Evolutionary conservation across 1,140 invertebrate genomes (phyloP).

Genomic region (Cepaea nemoralis): DNA sequence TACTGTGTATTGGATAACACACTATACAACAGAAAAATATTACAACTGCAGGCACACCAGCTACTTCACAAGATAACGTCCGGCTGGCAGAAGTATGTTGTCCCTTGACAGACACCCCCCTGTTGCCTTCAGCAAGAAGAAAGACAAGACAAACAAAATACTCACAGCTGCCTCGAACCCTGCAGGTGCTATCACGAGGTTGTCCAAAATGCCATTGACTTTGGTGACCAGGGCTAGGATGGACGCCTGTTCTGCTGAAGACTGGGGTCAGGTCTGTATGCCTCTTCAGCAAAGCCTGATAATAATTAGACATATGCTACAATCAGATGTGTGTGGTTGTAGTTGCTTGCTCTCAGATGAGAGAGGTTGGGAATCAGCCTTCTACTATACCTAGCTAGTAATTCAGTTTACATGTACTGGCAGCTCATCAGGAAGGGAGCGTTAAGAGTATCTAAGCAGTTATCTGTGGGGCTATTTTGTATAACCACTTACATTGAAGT

Average conservation of each 20-base stretch:
- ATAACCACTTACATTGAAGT: too few species aligned
- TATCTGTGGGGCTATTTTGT: too few species aligned
- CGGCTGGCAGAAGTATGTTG: too few species aligned
- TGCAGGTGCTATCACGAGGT: slow-evolving; percentile 91
- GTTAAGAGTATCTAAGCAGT: too few species aligned
- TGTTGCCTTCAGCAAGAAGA: slow-evolving; percentile 4
- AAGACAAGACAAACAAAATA: slow-evolving; percentile 59
- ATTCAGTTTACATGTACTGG: too few species aligned
- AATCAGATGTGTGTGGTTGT: not conserved
- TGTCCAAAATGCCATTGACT: slow-evolving; percentile 91
- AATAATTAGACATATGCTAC: slow-evolving; percentile 18
- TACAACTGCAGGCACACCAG: too few species aligned
- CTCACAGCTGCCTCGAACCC: slow-evolving; percentile 95
- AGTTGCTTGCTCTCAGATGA: not conserved
- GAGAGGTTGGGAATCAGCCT: slow-evolving; percentile 3
- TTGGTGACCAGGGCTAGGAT: slow-evolving; percentile 94
- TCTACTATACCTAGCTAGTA: slow-evolving; percentile 18
- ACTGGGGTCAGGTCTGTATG: slow-evolving; percentile 91
- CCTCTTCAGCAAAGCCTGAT: slow-evolving; percentile 88
- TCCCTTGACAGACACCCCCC: not conserved
- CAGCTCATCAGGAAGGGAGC: too few species aligned
- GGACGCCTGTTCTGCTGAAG: slow-evolving; percentile 88
- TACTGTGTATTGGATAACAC: too few species aligned
- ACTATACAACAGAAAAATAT: too few species aligned
- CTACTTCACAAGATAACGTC: too few species aligned